Conservation (phyloP, 2,888 invertebrate species). For the Chloroclystis v-ata region DNA sequence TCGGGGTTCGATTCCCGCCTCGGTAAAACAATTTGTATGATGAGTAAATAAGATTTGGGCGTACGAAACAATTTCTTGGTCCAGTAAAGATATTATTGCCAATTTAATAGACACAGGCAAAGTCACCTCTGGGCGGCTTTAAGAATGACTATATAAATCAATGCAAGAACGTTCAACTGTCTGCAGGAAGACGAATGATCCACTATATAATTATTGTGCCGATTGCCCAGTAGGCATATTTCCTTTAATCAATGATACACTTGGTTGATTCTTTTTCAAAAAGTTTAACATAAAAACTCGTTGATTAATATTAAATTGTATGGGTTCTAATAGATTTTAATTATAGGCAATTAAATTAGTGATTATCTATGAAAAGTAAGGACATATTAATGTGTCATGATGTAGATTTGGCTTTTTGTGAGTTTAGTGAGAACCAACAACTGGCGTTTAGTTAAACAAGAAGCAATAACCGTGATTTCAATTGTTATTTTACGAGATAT, state of each 20-base stretch:
- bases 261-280: conserved; percentile 28
- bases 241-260: conserved; percentile 44
- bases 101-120: conserved; percentile 32
- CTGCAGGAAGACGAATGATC: conserved; percentile 45
- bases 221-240: conserved; percentile 56
- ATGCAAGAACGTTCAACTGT: conserved; percentile 46
- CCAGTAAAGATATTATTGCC: conserved; percentile 57
- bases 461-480: too few relatives aligned
- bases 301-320: not conserved
- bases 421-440: not conserved
- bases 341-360: not conserved
- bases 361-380: not conserved
- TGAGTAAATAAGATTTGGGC: too few relatives aligned
- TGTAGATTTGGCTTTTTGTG: not conserved
- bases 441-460: too few relatives aligned
- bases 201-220: conserved; percentile 51
- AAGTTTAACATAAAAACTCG: not conserved
- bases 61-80: too few relatives aligned
- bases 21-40: too few relatives aligned
- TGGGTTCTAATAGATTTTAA: not conserved
- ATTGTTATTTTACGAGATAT: too few relatives aligned
- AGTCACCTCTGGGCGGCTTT: conserved; percentile 22
- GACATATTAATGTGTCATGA: not conserved
- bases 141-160: conserved; percentile 57
- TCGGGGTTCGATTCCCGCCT: too few relatives aligned